Evolutionary conservation across 2,797 vertebrate species (phyloP).

Genomic region (Melanogrammus aeglefinus): DNA sequence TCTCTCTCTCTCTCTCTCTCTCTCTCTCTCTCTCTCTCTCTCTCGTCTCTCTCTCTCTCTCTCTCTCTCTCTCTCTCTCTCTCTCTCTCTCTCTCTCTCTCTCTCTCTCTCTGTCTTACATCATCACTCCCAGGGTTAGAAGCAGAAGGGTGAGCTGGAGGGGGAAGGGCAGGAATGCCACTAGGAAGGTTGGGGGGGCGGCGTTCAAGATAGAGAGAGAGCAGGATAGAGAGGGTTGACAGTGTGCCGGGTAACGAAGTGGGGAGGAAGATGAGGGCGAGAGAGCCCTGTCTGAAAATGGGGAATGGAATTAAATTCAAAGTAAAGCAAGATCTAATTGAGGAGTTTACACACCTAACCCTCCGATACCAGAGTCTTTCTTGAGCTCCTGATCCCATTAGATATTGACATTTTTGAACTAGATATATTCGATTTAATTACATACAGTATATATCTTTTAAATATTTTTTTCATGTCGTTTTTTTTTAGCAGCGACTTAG

Average conservation of each 20-base stretch:
- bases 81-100: neutral
- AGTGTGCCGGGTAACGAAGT: constrained; percentile 48
- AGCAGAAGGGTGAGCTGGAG: constrained; percentile 42
- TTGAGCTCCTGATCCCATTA: neutral
- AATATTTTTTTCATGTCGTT: neutral
- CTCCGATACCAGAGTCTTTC: neutral
- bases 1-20: neutral
- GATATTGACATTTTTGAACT: neutral
- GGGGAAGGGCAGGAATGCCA: constrained; percentile 56
- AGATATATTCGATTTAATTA: neutral
- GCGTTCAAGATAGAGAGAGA: constrained; percentile 2
- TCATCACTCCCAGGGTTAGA: constrained; percentile 53
- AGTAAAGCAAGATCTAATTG: neutral
- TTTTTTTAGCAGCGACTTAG: neutral
- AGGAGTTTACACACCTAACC: neutral
- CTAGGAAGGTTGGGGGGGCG: constrained; percentile 51
- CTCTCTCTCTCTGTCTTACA: constrained; percentile 29
- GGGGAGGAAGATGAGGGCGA: constrained; percentile 24
- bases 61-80: neutral
- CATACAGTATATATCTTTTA: neutral
- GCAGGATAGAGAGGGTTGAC: constrained; percentile 7
- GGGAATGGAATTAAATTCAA: neutral
- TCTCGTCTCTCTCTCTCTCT: neutral
- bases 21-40: neutral
- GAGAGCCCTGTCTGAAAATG: constrained; percentile 8